Conservation (phyloP, 2,888 invertebrate species). For the Meiosimyza decipiens region DNA sequence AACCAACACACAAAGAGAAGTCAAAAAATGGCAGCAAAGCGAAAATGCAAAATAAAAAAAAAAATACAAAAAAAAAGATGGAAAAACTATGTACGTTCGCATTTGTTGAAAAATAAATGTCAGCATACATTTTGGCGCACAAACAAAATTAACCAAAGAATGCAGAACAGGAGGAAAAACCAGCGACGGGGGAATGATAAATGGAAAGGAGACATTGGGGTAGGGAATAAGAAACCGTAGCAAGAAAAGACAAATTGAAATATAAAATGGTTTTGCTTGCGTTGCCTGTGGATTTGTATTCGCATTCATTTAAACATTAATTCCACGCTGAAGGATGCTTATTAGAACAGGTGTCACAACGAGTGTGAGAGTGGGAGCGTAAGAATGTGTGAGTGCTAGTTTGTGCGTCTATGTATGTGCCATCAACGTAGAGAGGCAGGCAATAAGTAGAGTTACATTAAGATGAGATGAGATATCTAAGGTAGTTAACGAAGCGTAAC, state of each 20-base stretch:
- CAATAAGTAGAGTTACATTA: not conserved
- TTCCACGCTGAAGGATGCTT: constrained; percentile 12
- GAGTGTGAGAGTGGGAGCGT: too few species aligned
- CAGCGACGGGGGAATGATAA: not conserved
- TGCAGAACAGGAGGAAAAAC: not conserved
- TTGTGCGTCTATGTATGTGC: not conserved
- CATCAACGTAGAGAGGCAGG: not conserved
- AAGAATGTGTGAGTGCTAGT: not conserved
- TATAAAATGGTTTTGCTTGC: constrained; percentile 16
- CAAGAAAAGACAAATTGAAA: constrained; percentile 15
- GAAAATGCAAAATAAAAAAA: not conserved
- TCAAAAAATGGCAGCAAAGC: not conserved
- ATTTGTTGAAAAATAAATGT: not conserved
- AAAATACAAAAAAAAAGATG: too few species aligned
- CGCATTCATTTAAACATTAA: constrained; percentile 5
- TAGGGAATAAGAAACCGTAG: not conserved
- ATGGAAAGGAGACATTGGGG: too few species aligned
- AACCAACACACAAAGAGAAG: not conserved
- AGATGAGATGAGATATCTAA: not conserved
- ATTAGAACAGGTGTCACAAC: constrained; percentile 9
- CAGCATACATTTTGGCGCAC: constrained; percentile 25
- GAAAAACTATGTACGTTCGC: not conserved
- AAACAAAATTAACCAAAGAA: constrained; percentile 18
- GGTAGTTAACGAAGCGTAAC: constrained; percentile 7
- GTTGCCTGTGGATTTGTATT: not conserved